Evolutionary conservation across 2,113 vertebrate species (phyloP).

Genomic region (Arenaria interpres): DNA sequence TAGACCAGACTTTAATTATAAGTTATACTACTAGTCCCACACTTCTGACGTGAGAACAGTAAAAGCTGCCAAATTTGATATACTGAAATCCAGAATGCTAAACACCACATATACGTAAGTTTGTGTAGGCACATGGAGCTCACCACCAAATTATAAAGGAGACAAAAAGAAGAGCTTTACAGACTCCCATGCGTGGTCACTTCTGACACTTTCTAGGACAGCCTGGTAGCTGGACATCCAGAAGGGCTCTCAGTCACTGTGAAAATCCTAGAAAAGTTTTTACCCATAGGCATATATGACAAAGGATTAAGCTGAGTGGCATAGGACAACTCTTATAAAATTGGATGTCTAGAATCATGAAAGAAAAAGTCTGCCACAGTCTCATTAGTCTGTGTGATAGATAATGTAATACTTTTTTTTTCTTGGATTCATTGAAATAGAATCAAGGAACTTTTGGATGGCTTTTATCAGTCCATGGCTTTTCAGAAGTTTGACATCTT

Average conservation of each 20-base stretch:
- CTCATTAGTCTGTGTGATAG: neutral
- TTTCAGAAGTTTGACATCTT: neutral
- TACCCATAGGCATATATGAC: neutral
- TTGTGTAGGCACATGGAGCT: neutral
- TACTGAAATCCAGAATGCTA: neutral
- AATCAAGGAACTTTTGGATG: neutral
- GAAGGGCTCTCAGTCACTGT: neutral
- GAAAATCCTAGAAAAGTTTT: neutral
- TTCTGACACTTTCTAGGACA: neutral
- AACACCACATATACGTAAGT: neutral
- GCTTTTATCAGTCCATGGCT: neutral
- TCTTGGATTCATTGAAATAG: neutral
- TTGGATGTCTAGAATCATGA: neutral
- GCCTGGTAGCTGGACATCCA: neutral
- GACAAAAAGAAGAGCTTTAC: neutral
- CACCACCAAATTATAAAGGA: neutral
- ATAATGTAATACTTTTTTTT: neutral
- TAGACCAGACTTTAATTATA: neutral
- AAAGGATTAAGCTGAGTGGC: neutral
- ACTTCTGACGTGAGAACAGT: neutral
- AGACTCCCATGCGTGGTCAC: neutral
- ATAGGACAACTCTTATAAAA: neutral
- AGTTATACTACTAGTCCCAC: neutral
- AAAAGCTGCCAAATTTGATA: neutral
- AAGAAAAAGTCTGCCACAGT: neutral